phyloP scores from a whole-genome alignment of 2,888 invertebrate species.

The Drosophila yooni region DNA sequence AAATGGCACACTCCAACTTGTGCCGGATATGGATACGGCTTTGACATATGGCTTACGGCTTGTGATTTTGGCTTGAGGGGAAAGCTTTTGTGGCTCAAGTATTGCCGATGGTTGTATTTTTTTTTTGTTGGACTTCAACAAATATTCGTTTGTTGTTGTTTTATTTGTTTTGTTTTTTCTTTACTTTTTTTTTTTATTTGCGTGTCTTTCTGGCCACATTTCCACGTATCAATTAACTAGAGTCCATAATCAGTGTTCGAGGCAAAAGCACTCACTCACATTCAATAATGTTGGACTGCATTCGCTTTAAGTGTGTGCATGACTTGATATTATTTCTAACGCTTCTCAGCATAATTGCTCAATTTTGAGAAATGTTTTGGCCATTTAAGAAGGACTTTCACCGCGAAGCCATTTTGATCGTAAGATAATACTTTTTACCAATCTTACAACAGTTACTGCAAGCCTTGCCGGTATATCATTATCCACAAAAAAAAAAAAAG shows the following conservation, averaged over 20 bases:
- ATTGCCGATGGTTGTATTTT: slow-evolving; percentile 3
- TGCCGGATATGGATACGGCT: slow-evolving; percentile 53
- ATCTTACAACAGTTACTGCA: neutral
- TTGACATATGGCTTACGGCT: slow-evolving; percentile 25
- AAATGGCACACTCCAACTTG: slow-evolving; percentile 42
- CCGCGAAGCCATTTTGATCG: neutral
- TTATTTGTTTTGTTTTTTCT: neutral
- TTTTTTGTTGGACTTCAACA: neutral
- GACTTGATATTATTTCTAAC: slow-evolving; percentile 13
- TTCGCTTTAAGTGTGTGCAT: slow-evolving; percentile 20
- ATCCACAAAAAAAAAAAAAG: neutral
- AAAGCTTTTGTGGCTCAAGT: slow-evolving; percentile 25
- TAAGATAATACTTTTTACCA: neutral
- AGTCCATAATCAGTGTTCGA: slow-evolving; percentile 1
- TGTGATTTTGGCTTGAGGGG: slow-evolving; percentile 31
- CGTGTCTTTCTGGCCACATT: slow-evolving; percentile 1
- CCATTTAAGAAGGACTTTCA: slow-evolving; percentile 4
- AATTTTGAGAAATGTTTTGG: neutral
- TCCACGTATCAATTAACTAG: slow-evolving; percentile 23
- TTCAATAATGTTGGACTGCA: slow-evolving; percentile 1
- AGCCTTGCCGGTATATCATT: neutral
- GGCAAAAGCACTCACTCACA: neutral
- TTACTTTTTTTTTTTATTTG: neutral
- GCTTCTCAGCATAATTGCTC: neutral
- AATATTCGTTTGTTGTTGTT: neutral